Base-by-base conservation (phyloP, 2,797 vertebrate genomes). In the Falco cherrug region DNA sequence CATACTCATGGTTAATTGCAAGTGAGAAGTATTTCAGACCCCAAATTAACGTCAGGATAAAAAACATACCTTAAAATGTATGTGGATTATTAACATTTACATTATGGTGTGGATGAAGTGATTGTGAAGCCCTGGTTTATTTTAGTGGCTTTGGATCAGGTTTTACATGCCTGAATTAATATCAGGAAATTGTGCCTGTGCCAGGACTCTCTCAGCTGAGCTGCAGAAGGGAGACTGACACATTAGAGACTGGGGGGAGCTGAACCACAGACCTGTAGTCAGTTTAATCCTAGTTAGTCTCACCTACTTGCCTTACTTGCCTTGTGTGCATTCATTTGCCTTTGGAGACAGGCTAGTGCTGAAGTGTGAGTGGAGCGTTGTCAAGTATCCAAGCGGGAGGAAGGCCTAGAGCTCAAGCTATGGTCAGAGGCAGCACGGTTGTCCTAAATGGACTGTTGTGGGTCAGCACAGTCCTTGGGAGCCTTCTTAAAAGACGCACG, bases 251-350 rank as follows among this genome's bases (percentile, higher is more conserved):
- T 89, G 67, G 68, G 37, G 96, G 75, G 89, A 97, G 97, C 91
- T 89, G 96, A 97, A 95, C 96, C 96, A 97, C 92, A 93, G 93
- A 97, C 93, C 93, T 92, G 76, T 83, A 95, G 95, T 95, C 84
- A 51, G 96, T 97, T 97, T 97, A 97, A 96, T 84, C 68, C 90
- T 75, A n/a, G 89, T 91, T 94, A 90, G 90, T 89, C 53, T 95
- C 90, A 93, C 82, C 90, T 85, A 24, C 90, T 89, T 94, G 78
- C 88, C 86, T 97, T 97, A 96, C 85, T 90, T 96, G 94, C 90
- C 92, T 97, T 93, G 45, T 24, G 39, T 92, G 79, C 85, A 37
- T 97, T 96, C 70, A 80, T 97, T 96, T 98, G 91, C 93, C 89
- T 67, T 84, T 87, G 78, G 93, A 96, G 94, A 90, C 85, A 90